Evolutionary conservation across 2,888 invertebrate species (phyloP).

Genomic region (Megaustenia siamemsis): DNA sequence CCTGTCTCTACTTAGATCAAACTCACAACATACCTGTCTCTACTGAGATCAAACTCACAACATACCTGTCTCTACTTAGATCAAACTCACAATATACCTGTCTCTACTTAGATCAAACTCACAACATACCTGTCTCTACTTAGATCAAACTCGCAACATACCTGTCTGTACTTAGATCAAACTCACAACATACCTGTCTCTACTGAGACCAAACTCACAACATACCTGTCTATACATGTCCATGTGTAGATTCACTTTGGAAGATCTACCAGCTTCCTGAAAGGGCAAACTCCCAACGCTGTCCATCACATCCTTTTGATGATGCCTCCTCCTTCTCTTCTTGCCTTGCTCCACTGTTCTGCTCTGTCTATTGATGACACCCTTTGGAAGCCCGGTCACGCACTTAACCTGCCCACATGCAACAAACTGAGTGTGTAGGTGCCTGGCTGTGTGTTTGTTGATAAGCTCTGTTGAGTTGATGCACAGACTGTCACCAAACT

Average conservation of each 20-base stretch:
- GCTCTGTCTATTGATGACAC: conserved; percentile 17
- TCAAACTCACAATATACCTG: no score
- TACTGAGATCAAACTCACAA: no score
- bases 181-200: no score
- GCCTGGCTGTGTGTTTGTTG: conserved; percentile 27
- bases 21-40: no score
- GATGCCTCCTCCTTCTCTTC: not conserved
- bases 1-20: no score
- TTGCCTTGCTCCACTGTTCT: not conserved
- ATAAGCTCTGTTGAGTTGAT: conserved; percentile 46
- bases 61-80: no score
- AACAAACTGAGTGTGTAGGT: not conserved
- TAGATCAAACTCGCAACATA: no score
- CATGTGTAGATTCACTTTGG: conserved; percentile 58
- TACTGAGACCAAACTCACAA: no score
- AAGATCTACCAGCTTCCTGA: not conserved
- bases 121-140: no score
- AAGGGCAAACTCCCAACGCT: not conserved
- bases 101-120: no score
- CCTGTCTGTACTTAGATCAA: no score
- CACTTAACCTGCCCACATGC: not conserved
- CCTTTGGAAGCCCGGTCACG: conserved; percentile 59
- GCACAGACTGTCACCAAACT: conserved; percentile 63
- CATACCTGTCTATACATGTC: conserved; percentile 40
- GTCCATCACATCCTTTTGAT: not conserved